Percentiles rank a stretch among this genome's conserved stretches.
Evolutionary conservation across 2,113 vertebrate species (phyloP).

Genomic region (Cyprinodon variegatus): DNA sequence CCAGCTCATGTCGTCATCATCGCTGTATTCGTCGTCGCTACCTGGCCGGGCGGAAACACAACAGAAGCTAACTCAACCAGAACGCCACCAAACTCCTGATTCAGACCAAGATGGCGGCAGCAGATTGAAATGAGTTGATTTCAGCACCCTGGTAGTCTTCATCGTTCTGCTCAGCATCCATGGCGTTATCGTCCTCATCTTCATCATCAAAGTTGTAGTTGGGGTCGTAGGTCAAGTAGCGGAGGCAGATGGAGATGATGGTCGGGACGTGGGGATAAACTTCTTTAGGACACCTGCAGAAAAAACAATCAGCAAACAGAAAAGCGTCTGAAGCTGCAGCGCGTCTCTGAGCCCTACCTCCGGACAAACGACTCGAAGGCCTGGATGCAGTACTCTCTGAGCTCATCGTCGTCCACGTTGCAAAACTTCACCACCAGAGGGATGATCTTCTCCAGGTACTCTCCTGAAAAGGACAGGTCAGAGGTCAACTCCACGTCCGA

Average conservation of each 20-base stretch:
- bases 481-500: background rate
- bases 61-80: background rate
- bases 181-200: slow-evolving; percentile 98
- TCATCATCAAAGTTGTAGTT: slow-evolving; percentile 99
- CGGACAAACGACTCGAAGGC: slow-evolving; percentile 98
- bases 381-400: slow-evolving; percentile 98
- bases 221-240: slow-evolving; percentile 98
- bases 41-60: slow-evolving; percentile 74
- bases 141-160: slow-evolving; percentile 95
- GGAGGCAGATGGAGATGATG: slow-evolving; percentile 97
- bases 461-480: slow-evolving; percentile 78
- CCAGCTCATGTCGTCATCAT: slow-evolving; percentile 99
- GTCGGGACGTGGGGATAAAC: slow-evolving; percentile 97
- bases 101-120: background rate
- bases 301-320: background rate
- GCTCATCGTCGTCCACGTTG: slow-evolving; percentile 96
- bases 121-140: background rate
- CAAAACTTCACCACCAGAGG: slow-evolving; percentile 99
- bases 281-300: slow-evolving; percentile 94
- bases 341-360: slow-evolving; percentile 74
- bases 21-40: slow-evolving; percentile 97
- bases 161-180: slow-evolving; percentile 96
- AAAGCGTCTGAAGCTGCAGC: background rate
- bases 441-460: slow-evolving; percentile 99
- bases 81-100: background rate